Conservation (phyloP, 2,113 vertebrate genomes). For the Ellobius talpinus region DNA sequence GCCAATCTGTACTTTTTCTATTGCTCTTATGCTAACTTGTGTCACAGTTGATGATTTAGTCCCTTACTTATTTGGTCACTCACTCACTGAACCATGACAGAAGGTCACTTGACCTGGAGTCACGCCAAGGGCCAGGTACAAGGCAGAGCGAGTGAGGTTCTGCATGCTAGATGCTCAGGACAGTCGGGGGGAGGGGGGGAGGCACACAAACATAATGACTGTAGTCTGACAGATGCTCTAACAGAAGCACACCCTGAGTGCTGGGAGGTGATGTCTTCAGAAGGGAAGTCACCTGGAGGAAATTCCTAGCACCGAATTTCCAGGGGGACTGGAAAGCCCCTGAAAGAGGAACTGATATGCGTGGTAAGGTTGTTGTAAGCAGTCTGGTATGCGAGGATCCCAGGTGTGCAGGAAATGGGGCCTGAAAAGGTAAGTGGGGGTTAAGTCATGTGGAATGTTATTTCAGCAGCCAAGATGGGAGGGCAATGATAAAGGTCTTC, state of each 20-base stretch:
- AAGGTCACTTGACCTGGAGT: not conserved
- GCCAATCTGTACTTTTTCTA: not conserved
- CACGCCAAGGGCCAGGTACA: not conserved
- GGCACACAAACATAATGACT: no score
- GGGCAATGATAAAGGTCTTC: not conserved
- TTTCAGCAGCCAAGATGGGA: conserved; percentile 5
- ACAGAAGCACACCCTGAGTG: not conserved
- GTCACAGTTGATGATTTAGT: conserved; percentile 10
- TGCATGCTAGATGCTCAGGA: not conserved
- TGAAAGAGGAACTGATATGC: not conserved
- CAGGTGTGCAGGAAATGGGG: not conserved
- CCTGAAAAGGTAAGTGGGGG: not conserved
- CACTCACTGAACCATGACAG: not conserved
- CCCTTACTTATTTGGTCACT: not conserved
- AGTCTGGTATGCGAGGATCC: not conserved
- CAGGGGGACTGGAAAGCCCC: not conserved
- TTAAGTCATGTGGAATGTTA: not conserved
- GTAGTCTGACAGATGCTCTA: not conserved
- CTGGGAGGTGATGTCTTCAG: not conserved
- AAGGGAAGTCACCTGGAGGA: not conserved
- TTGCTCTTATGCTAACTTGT: not conserved
- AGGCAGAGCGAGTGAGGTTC: not conserved
- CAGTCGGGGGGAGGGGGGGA: no score
- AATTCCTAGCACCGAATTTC: conserved; percentile 38
- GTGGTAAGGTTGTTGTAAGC: not conserved